A percentile compares a stretch with the other conserved stretches of the same genome.
Conservation (phyloP, 2,888 invertebrate genomes). For the Eurytoma californica region DNA sequence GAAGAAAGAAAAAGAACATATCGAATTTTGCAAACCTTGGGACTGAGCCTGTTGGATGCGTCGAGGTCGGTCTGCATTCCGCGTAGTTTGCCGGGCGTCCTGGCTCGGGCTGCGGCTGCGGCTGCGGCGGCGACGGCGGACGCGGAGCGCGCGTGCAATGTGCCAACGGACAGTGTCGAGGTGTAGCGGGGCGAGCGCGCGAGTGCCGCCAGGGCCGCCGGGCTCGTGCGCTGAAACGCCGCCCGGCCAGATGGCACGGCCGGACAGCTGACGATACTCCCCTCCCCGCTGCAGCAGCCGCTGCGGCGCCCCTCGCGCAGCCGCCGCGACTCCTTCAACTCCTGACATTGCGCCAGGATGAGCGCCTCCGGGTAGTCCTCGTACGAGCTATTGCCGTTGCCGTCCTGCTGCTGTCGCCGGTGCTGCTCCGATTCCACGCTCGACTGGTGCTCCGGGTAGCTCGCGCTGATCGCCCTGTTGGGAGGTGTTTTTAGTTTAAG, state of each 20-base stretch:
- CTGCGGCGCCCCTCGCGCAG: slow-evolving; percentile 14
- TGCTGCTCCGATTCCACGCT: not conserved
- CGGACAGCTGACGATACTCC: slow-evolving; percentile 61
- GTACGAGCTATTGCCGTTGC: slow-evolving; percentile 5
- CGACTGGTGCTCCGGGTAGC: slow-evolving; percentile 6
- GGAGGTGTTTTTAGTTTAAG: not conserved
- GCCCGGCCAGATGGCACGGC: slow-evolving; percentile 60
- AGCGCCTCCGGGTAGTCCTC: slow-evolving; percentile 40
- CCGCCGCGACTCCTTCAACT: slow-evolving; percentile 21
- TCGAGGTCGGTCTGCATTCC: slow-evolving; percentile 34
- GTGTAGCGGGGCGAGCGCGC: slow-evolving; percentile 53
- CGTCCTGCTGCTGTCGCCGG: not conserved
- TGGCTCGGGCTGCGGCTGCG: slow-evolving; percentile 26
- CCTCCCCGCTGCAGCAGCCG: slow-evolving; percentile 48
- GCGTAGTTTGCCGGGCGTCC: slow-evolving; percentile 39
- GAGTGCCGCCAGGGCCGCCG: slow-evolving; percentile 52
- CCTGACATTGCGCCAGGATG: slow-evolving; percentile 37
- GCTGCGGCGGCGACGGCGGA: not conserved
- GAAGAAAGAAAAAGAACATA: not conserved
- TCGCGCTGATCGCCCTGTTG: slow-evolving; percentile 8
- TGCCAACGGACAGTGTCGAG: slow-evolving; percentile 52
- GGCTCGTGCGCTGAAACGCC: slow-evolving; percentile 50
- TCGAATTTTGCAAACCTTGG: slow-evolving; percentile 73
- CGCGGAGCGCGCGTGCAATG: slow-evolving; percentile 30
- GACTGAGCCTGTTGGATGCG: slow-evolving; percentile 79